These are phyloP conservation scores for Nycticryphes semicollaris DNA, from an alignment of 2,113 vertebrate species.

Conservation along the genomic window DNA sequence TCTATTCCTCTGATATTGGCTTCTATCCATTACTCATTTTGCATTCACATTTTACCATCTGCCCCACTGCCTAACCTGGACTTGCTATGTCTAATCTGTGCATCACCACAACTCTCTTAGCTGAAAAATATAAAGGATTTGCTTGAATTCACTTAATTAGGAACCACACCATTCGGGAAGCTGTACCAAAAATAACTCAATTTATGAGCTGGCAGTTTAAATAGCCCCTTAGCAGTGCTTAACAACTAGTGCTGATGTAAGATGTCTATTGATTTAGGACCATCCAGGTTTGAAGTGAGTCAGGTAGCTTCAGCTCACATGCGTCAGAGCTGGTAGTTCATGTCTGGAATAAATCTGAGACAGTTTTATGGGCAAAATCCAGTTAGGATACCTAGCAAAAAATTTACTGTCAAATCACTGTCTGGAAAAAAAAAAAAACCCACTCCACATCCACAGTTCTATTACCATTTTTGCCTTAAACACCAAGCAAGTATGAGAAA, in stretches of 20 bases:
- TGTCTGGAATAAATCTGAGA: not conserved
- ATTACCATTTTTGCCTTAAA: not conserved
- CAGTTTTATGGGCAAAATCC: not conserved
- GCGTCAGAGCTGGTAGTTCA: not conserved
- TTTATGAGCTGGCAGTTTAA: not conserved
- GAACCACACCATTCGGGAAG: not conserved
- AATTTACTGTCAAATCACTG: not conserved
- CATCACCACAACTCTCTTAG: not conserved
- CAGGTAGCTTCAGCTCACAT: not conserved
- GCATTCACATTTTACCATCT: not conserved
- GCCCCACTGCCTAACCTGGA: not conserved
- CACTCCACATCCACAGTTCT: not conserved
- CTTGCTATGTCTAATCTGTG: not conserved
- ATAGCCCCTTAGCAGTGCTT: not conserved
- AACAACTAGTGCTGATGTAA: not conserved
- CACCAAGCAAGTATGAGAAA: not conserved
- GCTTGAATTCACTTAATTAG: conserved; percentile 18
- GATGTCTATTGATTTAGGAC: not conserved
- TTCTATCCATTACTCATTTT: not conserved
- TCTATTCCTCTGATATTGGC: not conserved
- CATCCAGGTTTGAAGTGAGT: not conserved
- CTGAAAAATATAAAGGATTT: not conserved
- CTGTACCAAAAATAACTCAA: conserved; percentile 16
- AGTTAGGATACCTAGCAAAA: not conserved
- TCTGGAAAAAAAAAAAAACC: not conserved